These are phyloP conservation scores for Apodemia zela DNA, from an alignment of 2,888 invertebrate species.

Conservation along the genomic window DNA sequence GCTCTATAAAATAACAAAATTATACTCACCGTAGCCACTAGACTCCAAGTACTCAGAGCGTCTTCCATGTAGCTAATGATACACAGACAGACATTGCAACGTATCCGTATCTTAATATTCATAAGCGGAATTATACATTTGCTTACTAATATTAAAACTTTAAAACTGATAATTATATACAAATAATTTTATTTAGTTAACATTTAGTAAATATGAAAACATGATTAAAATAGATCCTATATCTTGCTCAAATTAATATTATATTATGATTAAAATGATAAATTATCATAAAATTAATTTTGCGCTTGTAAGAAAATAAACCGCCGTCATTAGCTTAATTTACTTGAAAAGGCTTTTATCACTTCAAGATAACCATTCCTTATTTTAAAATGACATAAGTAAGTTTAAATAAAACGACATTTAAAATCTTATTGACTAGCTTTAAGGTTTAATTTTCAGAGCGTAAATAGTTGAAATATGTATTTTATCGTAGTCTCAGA, in stretches of 20 bases:
- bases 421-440: not conserved
- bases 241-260: not conserved
- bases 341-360: conserved; percentile 15
- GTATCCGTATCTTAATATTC: conserved; percentile 14
- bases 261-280: not conserved
- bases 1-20: not conserved
- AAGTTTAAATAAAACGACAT: not conserved
- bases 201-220: not conserved
- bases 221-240: not conserved
- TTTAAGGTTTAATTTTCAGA: not conserved
- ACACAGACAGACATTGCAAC: conserved; percentile 16
- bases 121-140: not conserved
- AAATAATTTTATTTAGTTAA: not conserved
- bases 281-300: conserved; percentile 5
- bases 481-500: not conserved
- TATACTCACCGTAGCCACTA: conserved; percentile 4
- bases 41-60: conserved; percentile 15
- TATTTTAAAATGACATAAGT: not conserved
- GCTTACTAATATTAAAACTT: not conserved
- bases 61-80: conserved; percentile 21
- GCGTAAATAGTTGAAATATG: not conserved
- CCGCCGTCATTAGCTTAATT: conserved; percentile 13
- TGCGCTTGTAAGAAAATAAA: not conserved
- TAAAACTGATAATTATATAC: not conserved
- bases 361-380: not conserved